Conservation (phyloP, 1,140 invertebrate genomes). For the Parapsyche elsis region DNA sequence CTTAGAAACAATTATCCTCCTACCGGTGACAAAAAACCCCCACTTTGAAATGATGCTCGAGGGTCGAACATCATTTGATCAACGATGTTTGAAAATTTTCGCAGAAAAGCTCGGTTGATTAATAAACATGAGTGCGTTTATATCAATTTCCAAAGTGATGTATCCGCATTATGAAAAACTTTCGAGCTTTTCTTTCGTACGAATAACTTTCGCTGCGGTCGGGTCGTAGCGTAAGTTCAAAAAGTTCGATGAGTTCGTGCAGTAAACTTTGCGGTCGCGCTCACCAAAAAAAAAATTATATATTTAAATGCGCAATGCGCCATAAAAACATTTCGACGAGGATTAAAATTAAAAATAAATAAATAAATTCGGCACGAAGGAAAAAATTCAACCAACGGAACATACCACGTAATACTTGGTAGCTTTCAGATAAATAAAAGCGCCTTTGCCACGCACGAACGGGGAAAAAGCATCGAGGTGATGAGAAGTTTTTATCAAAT, state of each 20-base stretch:
- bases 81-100: too few relatives aligned
- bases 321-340: not conserved
- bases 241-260: constrained; percentile 22
- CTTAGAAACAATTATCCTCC: too few relatives aligned
- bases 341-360: not conserved
- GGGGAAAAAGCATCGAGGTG: not conserved
- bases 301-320: constrained; percentile 6
- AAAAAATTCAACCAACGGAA: not conserved
- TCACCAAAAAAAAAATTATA: not conserved
- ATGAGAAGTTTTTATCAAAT: not conserved
- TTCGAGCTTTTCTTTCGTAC: constrained; percentile 18
- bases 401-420: too few relatives aligned
- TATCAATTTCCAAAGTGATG: too few relatives aligned
- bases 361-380: not conserved
- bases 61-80: too few relatives aligned
- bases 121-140: constrained; percentile 11
- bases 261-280: not conserved
- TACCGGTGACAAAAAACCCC: too few relatives aligned
- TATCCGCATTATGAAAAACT: constrained; percentile 5
- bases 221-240: not conserved
- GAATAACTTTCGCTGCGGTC: constrained; percentile 7
- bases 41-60: too few relatives aligned
- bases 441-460: not conserved
- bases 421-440: too few relatives aligned
- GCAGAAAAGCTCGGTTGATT: too few relatives aligned